Percentiles rank a stretch among this genome's conserved stretches.
These are phyloP conservation scores for Bombus turneri DNA, from an alignment of 1,140 invertebrate genomes.

Conservation along the genomic window DNA sequence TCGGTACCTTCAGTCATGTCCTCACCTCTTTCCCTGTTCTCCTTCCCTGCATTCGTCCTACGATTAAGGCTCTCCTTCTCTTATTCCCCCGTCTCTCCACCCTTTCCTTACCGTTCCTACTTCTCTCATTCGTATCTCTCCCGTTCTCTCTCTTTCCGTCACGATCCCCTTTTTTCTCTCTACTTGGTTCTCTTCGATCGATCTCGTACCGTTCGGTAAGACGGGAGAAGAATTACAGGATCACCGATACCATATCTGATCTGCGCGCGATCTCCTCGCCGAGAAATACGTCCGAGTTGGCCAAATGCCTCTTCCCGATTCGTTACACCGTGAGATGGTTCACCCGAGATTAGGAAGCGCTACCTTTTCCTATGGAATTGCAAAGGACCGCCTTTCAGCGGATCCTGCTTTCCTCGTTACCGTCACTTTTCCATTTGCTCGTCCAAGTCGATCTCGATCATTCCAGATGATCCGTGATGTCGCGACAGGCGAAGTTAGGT, in stretches of 20 bases:
- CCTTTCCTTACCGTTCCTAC: conserved; percentile 3
- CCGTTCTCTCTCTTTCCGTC: conserved; percentile 18
- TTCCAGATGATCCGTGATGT: not conserved
- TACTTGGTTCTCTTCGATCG: conserved; percentile 44
- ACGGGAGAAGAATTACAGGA: conserved; percentile 50
- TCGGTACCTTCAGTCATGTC: conserved; percentile 9
- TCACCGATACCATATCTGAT: conserved; percentile 46
- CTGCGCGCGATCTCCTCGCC: conserved; percentile 35
- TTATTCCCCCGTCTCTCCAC: conserved; percentile 21
- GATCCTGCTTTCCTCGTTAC: not conserved
- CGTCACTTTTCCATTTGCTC: conserved; percentile 11
- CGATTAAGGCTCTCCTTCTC: conserved; percentile 27
- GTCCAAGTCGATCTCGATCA: not conserved
- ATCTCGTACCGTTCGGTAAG: conserved; percentile 26
- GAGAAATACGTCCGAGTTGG: conserved; percentile 26
- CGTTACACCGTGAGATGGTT: conserved; percentile 19
- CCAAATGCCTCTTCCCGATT: conserved; percentile 24
- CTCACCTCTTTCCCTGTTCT: conserved; percentile 36
- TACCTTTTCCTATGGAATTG: conserved; percentile 25
- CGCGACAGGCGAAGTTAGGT: not conserved
- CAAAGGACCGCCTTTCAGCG: not conserved
- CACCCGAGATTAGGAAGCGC: conserved; percentile 36
- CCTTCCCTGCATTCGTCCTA: conserved; percentile 41
- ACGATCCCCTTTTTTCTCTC: conserved; percentile 41
- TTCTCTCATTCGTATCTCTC: not conserved